Evolutionary conservation across 2,888 invertebrate genomes (phyloP).

Genomic region (Megalurothrips usitatus): DNA sequence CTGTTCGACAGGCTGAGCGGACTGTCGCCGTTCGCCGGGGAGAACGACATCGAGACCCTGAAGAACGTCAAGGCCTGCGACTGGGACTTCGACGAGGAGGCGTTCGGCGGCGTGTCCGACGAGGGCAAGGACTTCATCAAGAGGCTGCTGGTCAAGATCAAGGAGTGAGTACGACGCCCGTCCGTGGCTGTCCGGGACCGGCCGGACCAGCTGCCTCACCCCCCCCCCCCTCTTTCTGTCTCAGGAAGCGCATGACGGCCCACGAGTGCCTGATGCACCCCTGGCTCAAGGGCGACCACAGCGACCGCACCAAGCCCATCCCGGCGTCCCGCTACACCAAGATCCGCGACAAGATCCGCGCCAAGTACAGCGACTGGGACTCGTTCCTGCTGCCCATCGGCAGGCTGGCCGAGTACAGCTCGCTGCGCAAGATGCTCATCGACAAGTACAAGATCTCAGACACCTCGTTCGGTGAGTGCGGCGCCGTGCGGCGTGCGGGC

Average conservation of each 20-base stretch:
- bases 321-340: conserved; percentile 78
- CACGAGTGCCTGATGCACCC: conserved; percentile 94
- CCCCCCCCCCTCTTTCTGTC: conserved; percentile 35
- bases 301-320: conserved; percentile 69
- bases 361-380: conserved; percentile 73
- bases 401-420: conserved; percentile 94
- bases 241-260: conserved; percentile 92
- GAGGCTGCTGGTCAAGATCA: conserved; percentile 83
- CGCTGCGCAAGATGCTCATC: conserved; percentile 88
- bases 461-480: conserved; percentile 75
- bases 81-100: conserved; percentile 98
- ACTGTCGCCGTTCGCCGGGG: conserved; percentile 97
- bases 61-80: conserved; percentile 98
- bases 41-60: conserved; percentile 95
- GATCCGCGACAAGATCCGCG: conserved; percentile 81
- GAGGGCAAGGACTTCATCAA: conserved; percentile 98
- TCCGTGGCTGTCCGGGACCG: neutral
- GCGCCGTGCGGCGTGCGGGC: no score
- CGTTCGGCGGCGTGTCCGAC: conserved; percentile 89
- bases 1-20: conserved; percentile 73
- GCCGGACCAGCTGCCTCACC: neutral
- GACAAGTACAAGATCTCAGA: conserved; percentile 97
- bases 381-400: conserved; percentile 92
- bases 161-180: conserved; percentile 67
- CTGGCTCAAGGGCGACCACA: conserved; percentile 89